Base-by-base conservation (phyloP, 2,113 vertebrate species). In the Trochalopteron elliotii region DNA sequence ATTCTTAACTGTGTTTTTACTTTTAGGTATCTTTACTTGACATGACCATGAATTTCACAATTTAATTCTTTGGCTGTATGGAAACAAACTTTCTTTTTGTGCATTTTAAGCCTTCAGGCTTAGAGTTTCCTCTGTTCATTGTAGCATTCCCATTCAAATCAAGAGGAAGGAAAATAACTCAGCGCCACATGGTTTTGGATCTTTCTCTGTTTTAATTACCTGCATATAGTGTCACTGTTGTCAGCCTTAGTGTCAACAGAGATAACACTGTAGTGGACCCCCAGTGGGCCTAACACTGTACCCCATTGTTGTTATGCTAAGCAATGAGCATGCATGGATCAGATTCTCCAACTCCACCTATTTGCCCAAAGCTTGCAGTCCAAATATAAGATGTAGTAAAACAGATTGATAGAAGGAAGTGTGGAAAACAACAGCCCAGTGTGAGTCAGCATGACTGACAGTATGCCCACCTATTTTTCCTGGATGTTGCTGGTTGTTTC, bases 401-500 rank as follows among this genome's bases (percentile, higher is more conserved):
- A n/a, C 30, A 40, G 82, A 65, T 8, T 75, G 50, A 75, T 16
- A 40, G 42, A 39, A 28, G 35, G 42, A 65, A 65, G 30, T 19
- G 42, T 59, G 55, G 64, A 95, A 93, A 74, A 79, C 55, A 92
- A 64, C 78, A 90, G 55, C 31, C 28, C 35, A 56, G 44, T 25
- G 22, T 86, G 71, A 94, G 52, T 91, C 87, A 95, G 55, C 9
- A 15, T 74, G 68, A 83, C 86, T 94, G 84, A 95, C 63, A 70
- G 79, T 2, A 1, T 85, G 72, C 68, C 67, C 47, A 83, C 64
- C 55, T 83, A 37, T 80, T 90, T 83, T 94, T 96, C 85, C 82
- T 93, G 76, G 68, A 90, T 92, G 30, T 86, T 93, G 44, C 42
- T 86, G 52, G 59, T 75, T 88, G 50, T 69, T 93, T 95, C 64